phyloP scores from a whole-genome alignment of 2,888 invertebrate species.

The Sarcophaga caerulescens region DNA sequence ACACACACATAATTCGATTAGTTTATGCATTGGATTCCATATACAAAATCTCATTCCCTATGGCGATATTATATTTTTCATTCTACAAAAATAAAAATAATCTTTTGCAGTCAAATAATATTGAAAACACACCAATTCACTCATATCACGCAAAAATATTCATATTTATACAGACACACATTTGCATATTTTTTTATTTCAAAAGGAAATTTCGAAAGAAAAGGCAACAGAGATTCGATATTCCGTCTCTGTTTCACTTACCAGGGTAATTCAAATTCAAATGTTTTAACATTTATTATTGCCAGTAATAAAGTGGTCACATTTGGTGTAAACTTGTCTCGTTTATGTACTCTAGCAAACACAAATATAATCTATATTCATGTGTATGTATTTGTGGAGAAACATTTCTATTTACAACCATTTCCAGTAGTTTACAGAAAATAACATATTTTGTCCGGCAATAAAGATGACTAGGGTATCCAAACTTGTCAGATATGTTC shows the following conservation, averaged over 20 bases:
- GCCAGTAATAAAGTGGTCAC: slow-evolving; percentile 58
- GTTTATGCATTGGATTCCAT: no score
- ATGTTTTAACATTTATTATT: slow-evolving; percentile 53
- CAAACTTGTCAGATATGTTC: no score
- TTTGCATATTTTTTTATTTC: no score
- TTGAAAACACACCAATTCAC: background rate
- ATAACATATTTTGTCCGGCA: no score
- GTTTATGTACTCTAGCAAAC: slow-evolving; percentile 1
- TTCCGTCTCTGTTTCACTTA: background rate
- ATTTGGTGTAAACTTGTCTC: slow-evolving; percentile 53
- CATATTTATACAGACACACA: background rate
- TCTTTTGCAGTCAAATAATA: slow-evolving; percentile 47
- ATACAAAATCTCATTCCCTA: background rate
- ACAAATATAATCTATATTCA: no score
- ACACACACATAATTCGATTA: background rate
- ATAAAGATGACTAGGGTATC: no score
- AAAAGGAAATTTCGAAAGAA: slow-evolving; percentile 10
- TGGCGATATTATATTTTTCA: background rate
- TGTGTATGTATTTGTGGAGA: no score
- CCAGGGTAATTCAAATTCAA: slow-evolving; percentile 4
- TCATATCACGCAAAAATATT: no score
- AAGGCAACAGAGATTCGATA: background rate
- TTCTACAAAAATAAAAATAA: slow-evolving; percentile 23
- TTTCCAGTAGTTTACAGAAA: no score
- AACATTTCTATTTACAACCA: no score